These are phyloP conservation scores for Coremacera marginata DNA, from an alignment of 2,888 invertebrate species.

Conservation along the genomic window DNA sequence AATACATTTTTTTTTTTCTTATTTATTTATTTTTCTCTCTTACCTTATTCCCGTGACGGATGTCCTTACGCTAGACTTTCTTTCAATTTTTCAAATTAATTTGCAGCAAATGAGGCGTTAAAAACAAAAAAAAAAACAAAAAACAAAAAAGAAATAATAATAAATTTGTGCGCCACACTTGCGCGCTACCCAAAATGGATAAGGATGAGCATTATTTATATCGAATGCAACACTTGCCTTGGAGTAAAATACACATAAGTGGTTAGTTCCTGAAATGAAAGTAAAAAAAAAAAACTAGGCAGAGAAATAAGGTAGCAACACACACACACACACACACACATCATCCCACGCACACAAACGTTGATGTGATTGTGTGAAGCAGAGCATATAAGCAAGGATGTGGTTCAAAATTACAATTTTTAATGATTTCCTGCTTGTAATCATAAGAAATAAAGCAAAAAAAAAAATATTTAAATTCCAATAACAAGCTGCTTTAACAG, in stretches of 20 bases:
- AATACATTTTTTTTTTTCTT: no score
- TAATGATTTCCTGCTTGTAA: slow-evolving; percentile 26
- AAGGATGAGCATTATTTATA: background rate
- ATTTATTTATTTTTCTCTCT: background rate
- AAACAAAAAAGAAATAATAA: no score
- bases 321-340: background rate
- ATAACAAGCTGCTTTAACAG: background rate
- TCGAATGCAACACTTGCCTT: background rate
- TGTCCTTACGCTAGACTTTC: background rate
- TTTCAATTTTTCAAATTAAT: slow-evolving; percentile 5
- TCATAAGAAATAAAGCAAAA: slow-evolving; percentile 1
- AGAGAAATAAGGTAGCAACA: background rate
- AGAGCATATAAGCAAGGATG: background rate
- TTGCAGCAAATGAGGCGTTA: slow-evolving; percentile 20
- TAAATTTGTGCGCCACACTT: no score
- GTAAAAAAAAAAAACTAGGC: background rate
- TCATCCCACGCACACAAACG: background rate
- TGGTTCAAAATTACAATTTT: background rate
- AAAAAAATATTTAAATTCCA: background rate
- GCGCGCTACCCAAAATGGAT: background rate
- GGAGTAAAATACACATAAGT: no score
- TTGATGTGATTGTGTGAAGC: background rate
- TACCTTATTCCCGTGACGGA: background rate
- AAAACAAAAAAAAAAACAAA: background rate
- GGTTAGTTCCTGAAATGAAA: no score